These are phyloP conservation scores for Microtus richardsoni DNA, from an alignment of 2,113 vertebrate genomes.

Conservation along the genomic window DNA sequence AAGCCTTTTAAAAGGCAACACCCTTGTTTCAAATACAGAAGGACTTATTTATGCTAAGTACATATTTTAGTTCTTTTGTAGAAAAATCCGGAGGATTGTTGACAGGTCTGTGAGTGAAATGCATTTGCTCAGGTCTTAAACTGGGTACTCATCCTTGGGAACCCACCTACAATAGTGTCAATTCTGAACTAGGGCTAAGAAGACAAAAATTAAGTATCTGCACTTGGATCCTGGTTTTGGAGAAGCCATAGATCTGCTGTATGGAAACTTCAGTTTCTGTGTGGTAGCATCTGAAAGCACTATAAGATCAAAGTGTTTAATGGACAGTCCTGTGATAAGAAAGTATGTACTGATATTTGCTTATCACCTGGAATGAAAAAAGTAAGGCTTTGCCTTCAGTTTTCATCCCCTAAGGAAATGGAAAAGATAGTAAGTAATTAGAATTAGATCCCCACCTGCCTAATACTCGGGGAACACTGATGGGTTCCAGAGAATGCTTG, in stretches of 20 bases:
- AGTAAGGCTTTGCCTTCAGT: slow-evolving; percentile 40
- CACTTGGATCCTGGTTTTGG: slow-evolving; percentile 38
- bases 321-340: slow-evolving; percentile 33
- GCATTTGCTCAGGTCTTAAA: slow-evolving; percentile 31
- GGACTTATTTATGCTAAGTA: slow-evolving; percentile 44
- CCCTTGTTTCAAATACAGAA: background rate
- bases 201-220: slow-evolving; percentile 41
- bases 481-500: background rate
- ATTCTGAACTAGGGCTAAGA: slow-evolving; percentile 32
- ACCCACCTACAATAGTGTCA: background rate
- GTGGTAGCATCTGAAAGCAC: slow-evolving; percentile 33
- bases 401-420: slow-evolving; percentile 3
- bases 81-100: slow-evolving; percentile 25
- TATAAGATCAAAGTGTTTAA: background rate
- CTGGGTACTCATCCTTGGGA: background rate
- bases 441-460: background rate
- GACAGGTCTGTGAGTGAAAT: slow-evolving; percentile 47
- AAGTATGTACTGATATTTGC: slow-evolving; percentile 21
- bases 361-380: slow-evolving; percentile 25
- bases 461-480: background rate
- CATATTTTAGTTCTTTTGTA: slow-evolving; percentile 54
- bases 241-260: slow-evolving; percentile 36
- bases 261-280: slow-evolving; percentile 46
- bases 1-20: slow-evolving; percentile 30
- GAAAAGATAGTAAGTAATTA: slow-evolving; percentile 39